Evolutionary conservation across 2,888 invertebrate genomes (phyloP).

Genomic region (Zelleria hepariella): DNA sequence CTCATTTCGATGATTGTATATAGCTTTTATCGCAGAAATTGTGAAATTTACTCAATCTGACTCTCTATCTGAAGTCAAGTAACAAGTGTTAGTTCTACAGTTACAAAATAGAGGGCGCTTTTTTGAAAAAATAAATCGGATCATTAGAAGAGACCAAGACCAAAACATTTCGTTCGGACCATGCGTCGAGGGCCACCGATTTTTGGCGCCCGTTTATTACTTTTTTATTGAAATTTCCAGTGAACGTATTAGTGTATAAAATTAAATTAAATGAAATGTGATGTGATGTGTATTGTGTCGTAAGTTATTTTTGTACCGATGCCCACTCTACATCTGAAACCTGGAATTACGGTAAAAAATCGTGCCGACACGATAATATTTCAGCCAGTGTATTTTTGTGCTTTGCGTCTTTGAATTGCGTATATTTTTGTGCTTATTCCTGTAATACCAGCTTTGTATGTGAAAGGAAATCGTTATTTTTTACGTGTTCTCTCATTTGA

Average conservation of each 20-base stretch:
- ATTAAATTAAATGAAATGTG: conserved; percentile 29
- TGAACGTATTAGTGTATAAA: not conserved
- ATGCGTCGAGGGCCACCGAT: conserved; percentile 45
- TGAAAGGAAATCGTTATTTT: no score
- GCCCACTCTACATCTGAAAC: conserved; percentile 66
- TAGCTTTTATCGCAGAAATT: no score
- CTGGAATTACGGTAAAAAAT: conserved; percentile 61
- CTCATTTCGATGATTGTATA: no score
- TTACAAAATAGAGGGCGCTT: conserved; percentile 30
- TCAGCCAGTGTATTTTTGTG: conserved; percentile 29
- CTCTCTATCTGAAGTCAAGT: no score
- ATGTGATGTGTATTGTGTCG: conserved; percentile 36
- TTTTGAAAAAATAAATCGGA: conserved; percentile 23
- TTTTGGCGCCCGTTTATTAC: conserved; percentile 48
- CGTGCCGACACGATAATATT: conserved; percentile 12
- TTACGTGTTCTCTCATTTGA: no score
- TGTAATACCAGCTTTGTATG: not conserved
- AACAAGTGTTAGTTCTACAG: not conserved
- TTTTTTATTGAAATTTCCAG: conserved; percentile 12
- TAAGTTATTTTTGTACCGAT: conserved; percentile 33
- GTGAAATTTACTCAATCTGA: no score
- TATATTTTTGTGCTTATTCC: conserved; percentile 26
- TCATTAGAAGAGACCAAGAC: conserved; percentile 40
- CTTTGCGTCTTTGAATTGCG: conserved; percentile 28
- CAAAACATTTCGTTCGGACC: conserved; percentile 49